These are phyloP conservation scores for Meganola albula DNA, from an alignment of 2,888 invertebrate genomes.

Conservation along the genomic window DNA sequence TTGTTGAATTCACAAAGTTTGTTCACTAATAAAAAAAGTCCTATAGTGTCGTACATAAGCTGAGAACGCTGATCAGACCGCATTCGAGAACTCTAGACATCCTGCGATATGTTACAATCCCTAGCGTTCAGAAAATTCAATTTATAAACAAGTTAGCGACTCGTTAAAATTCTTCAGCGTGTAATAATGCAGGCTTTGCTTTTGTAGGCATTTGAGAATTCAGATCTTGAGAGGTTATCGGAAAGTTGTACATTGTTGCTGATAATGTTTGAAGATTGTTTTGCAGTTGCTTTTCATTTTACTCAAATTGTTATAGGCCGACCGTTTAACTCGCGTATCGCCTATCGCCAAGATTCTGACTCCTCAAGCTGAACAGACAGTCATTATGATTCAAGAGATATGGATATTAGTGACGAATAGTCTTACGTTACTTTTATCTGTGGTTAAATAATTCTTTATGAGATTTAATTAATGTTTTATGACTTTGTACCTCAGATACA, in stretches of 20 bases:
- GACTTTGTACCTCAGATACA: too few relatives aligned
- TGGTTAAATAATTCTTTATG: too few relatives aligned
- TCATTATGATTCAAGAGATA: too few relatives aligned
- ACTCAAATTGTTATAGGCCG: too few relatives aligned
- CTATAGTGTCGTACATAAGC: too few relatives aligned
- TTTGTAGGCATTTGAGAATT: constrained; percentile 49
- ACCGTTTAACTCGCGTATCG: too few relatives aligned
- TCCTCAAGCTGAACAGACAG: too few relatives aligned
- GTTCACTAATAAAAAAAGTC: not conserved
- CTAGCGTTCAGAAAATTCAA: constrained; percentile 68
- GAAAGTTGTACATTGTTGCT: constrained; percentile 30
- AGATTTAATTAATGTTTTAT: too few relatives aligned
- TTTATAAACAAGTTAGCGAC: constrained; percentile 74
- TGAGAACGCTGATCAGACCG: too few relatives aligned
- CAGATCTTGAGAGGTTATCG: constrained; percentile 24
- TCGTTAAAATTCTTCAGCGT: constrained; percentile 72
- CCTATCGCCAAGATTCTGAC: too few relatives aligned
- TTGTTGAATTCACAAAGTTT: not conserved
- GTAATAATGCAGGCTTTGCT: constrained; percentile 61
- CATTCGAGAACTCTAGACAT: not conserved
- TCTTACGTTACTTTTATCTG: too few relatives aligned
- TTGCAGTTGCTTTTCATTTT: constrained; percentile 21
- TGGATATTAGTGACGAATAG: too few relatives aligned
- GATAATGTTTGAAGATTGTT: constrained; percentile 30
- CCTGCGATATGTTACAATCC: constrained; percentile 52